Percentiles rank a stretch among this genome's conserved stretches.
phyloP scores from a whole-genome alignment of 2,797 vertebrate genomes.

The Centroberyx gerrardi region DNA sequence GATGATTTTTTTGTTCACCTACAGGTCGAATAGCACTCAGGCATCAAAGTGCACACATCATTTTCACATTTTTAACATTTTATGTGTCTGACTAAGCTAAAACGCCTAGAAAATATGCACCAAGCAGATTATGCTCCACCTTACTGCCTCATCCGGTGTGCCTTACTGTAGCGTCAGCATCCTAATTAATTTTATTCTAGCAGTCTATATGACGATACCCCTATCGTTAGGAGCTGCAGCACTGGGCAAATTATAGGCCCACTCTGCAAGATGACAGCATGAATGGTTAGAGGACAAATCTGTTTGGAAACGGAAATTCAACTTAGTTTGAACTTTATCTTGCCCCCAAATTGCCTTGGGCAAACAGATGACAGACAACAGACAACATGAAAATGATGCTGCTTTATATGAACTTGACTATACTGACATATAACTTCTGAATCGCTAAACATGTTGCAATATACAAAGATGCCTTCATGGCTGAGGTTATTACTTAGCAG shows the following conservation, averaged over 20 bases:
- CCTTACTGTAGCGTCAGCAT: neutral
- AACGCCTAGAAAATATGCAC: neutral
- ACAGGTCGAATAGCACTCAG: neutral
- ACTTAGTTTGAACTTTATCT: neutral
- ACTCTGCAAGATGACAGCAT: neutral
- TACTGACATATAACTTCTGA: neutral
- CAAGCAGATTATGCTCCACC: neutral
- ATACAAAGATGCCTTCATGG: neutral
- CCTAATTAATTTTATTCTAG: neutral
- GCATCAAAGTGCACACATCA: neutral
- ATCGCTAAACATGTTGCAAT: neutral
- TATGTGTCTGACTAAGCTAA: neutral
- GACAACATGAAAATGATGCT: neutral
- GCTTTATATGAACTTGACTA: neutral
- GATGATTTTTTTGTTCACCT: neutral
- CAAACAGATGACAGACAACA: too few relatives aligned
- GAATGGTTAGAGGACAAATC: conserved; percentile 13
- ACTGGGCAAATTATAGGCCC: conserved; percentile 16
- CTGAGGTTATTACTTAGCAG: neutral
- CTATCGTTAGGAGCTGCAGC: neutral
- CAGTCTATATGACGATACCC: neutral
- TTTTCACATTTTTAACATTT: neutral
- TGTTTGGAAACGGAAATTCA: neutral
- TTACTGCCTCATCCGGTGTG: neutral
- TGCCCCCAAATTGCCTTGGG: neutral